Percentiles rank a stretch among this genome's conserved stretches.
Conservation (phyloP, 2,888 invertebrate species). For the Drosophila paranaensis region DNA sequence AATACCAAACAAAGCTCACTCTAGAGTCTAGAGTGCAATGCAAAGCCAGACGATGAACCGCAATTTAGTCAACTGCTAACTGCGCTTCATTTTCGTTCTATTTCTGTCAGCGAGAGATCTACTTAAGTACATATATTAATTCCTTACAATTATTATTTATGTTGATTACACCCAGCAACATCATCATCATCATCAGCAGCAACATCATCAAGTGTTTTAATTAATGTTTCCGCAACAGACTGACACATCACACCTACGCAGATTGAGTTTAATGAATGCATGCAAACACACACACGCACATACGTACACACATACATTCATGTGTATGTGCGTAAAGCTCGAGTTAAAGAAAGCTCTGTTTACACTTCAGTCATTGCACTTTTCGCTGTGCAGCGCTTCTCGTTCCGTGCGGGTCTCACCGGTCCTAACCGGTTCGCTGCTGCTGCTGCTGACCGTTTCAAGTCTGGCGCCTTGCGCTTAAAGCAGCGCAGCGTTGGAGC, state of each 20-base stretch:
- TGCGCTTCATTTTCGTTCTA: slow-evolving; percentile 62
- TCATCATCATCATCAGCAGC: slow-evolving; percentile 17
- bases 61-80: slow-evolving; percentile 60
- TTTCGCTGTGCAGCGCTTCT: slow-evolving; percentile 43
- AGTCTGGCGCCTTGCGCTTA: slow-evolving; percentile 37
- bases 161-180: slow-evolving; percentile 27
- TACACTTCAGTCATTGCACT: slow-evolving; percentile 65
- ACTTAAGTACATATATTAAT: slow-evolving; percentile 12
- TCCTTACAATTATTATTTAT: slow-evolving; percentile 48
- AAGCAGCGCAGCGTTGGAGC: slow-evolving; percentile 15
- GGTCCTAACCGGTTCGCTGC: slow-evolving; percentile 61
- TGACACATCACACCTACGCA: slow-evolving; percentile 21
- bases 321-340: slow-evolving; percentile 19
- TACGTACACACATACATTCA: slow-evolving; percentile 3
- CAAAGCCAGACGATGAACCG: slow-evolving; percentile 37
- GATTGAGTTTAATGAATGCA: slow-evolving; percentile 31
- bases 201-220: slow-evolving; percentile 62
- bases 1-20: slow-evolving; percentile 38
- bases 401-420: slow-evolving; percentile 48
- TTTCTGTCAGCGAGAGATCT: slow-evolving; percentile 42
- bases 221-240: slow-evolving; percentile 64
- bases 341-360: slow-evolving; percentile 49
- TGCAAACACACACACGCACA: neutral
- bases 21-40: slow-evolving; percentile 47
- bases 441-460: slow-evolving; percentile 43